Percentiles rank a stretch among this genome's conserved stretches.
Conservation (phyloP, 2,888 invertebrate species). For the Ochropleura leucogaster region DNA sequence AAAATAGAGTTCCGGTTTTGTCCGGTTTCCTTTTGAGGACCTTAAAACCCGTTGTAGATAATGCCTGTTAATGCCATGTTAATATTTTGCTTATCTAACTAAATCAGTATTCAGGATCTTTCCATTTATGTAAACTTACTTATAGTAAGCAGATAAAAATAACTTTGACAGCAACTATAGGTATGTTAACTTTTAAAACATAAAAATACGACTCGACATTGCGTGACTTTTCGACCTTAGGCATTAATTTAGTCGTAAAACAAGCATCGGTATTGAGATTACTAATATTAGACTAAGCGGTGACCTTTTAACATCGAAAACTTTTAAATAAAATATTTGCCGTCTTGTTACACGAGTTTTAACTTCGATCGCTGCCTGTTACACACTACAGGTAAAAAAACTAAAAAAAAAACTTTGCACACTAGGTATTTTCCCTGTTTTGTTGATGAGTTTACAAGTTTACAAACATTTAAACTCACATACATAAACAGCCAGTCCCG, state of each 20-base stretch:
- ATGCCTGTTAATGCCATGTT: too few species aligned
- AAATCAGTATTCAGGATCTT: neutral
- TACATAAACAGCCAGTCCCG: too few species aligned
- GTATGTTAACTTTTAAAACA: neutral
- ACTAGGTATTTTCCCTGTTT: too few species aligned
- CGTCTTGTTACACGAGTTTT: neutral
- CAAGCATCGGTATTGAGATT: neutral
- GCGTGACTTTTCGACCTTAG: slow-evolving; percentile 16
- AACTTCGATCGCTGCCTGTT: neutral
- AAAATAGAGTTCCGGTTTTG: too few species aligned
- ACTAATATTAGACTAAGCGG: slow-evolving; percentile 11
- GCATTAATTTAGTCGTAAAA: slow-evolving; percentile 17
- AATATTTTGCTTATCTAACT: neutral
- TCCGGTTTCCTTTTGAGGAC: too few species aligned
- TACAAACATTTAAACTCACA: too few species aligned
- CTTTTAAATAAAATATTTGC: slow-evolving; percentile 4
- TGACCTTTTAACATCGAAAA: neutral
- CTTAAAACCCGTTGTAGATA: too few species aligned
- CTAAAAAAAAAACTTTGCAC: too few species aligned
- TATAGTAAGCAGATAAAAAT: neutral
- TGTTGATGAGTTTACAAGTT: too few species aligned
- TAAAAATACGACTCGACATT: neutral
- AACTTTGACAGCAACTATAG: neutral
- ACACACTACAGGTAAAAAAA: neutral
- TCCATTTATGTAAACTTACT: too few species aligned